Evolutionary conservation across 2,888 invertebrate genomes (phyloP), one percentile per base, ranked within the genome.

Genomic region (Ctena decussata): DNA sequence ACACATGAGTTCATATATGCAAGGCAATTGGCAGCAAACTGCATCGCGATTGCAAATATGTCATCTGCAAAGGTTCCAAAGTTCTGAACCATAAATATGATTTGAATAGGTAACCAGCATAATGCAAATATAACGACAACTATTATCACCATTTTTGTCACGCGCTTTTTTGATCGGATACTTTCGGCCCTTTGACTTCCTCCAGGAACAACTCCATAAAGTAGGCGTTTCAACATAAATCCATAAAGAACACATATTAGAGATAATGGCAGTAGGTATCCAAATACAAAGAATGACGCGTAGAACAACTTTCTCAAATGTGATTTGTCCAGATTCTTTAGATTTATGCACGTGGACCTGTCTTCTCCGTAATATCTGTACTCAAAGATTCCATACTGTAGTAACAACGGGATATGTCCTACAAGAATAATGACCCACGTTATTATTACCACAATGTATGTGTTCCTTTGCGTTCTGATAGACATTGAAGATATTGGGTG

Each of bases 1-100:
- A 99, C 97, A 95, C 99, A 99, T 94, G 98, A 98, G 96, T 98
- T 99, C 96, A 98, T 98, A 96, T 99, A 99, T 27, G 98, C 98
- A 84, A 96, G 87, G 80, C 84, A 94, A 85, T 95, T 96, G 15
- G 95, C 92, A 27, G 94, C 93, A 82, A 96, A 93, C 84, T 95
- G 94, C 0, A 95, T 71, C 24, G 93, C 93, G 12, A 95, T 97
- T 97, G 75, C 97, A 97, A 87, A 32, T 65, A 73, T 60, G 94
- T 97, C 96, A 37, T 96, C 94, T 0, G 97, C 97, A 96, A 98
- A 98, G 72, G 96, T 96, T 87, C 97, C 97, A 90, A 98, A 96
- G 24, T 97, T 97, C 96, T 98, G 98, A 90, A 98, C 96, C 80
- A 96, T 94, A 87, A 96, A 96, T 77, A 96, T 95, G 8, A 98